These are phyloP conservation scores for Halcyon senegalensis DNA, from an alignment of 2,113 vertebrate species.

Conservation along the genomic window DNA sequence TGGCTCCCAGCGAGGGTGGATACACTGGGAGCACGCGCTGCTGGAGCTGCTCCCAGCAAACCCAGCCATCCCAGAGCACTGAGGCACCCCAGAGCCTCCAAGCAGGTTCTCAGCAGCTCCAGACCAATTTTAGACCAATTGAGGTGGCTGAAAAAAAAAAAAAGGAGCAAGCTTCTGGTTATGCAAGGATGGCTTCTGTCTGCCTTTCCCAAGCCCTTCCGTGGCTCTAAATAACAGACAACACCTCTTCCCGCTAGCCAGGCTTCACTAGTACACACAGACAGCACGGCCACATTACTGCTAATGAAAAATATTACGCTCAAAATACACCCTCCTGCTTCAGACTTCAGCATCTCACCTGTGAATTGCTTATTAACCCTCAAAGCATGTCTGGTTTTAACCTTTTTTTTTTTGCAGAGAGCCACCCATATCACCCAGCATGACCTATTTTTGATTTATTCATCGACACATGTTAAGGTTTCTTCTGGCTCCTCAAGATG, in stretches of 20 bases:
- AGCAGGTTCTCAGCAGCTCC: background rate
- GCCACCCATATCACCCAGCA: background rate
- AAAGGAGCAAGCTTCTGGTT: background rate
- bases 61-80: background rate
- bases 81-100: fast-evolving
- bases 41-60: background rate
- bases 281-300: fast-evolving
- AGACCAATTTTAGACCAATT: background rate
- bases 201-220: background rate
- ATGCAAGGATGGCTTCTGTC: background rate
- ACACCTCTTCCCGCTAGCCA: background rate
- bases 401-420: background rate
- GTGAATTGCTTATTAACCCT: background rate
- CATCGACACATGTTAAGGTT: background rate
- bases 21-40: fast-evolving
- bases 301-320: background rate
- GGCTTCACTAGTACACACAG: fast-evolving
- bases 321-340: background rate
- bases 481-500: background rate
- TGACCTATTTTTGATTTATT: background rate
- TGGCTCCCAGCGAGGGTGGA: fast-evolving
- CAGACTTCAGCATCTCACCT: background rate
- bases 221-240: background rate
- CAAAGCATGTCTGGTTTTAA: no score
- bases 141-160: background rate